These are phyloP conservation scores for Oncorhynchus mykiss DNA, from an alignment of 2,113 vertebrate genomes.

Conservation along the genomic window DNA sequence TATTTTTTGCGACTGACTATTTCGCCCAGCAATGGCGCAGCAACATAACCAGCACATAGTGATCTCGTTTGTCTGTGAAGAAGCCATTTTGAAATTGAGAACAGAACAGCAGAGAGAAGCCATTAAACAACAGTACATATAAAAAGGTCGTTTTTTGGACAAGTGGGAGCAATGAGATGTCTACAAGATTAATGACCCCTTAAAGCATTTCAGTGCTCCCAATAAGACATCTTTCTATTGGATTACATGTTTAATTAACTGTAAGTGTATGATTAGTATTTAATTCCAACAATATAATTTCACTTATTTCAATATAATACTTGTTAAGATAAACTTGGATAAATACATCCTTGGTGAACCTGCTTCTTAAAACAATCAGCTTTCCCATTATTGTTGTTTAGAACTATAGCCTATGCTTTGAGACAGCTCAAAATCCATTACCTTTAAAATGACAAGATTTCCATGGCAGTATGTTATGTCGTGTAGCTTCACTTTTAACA, in stretches of 20 bases:
- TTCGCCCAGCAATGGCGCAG: constrained; percentile 78
- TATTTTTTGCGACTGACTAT: constrained; percentile 37
- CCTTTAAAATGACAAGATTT: constrained; percentile 59
- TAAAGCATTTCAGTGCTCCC: constrained; percentile 39
- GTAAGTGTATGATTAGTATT: constrained; percentile 63
- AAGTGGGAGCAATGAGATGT: constrained; percentile 56
- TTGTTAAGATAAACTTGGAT: constrained; percentile 20
- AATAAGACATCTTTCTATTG: constrained; percentile 50
- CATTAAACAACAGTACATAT: constrained; percentile 56
- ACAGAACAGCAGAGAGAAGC: constrained; percentile 61
- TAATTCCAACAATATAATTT: constrained; percentile 41
- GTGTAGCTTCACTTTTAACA: constrained; percentile 51
- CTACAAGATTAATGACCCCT: constrained; percentile 52
- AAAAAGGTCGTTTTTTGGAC: constrained; percentile 57
- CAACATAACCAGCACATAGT: constrained; percentile 60
- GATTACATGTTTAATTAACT: constrained; percentile 71
- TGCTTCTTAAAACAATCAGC: constrained; percentile 2
- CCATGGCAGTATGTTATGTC: constrained; percentile 47
- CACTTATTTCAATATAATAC: constrained; percentile 23
- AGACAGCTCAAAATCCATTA: constrained; percentile 66
- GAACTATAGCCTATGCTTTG: constrained; percentile 13
- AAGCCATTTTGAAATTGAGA: constrained; percentile 79
- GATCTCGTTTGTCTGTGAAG: constrained; percentile 71
- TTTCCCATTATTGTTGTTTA: constrained; percentile 3
- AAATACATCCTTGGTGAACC: constrained; percentile 22